Evolutionary conservation across 2,113 vertebrate species (phyloP).

Genomic region (Pitta sordida): DNA sequence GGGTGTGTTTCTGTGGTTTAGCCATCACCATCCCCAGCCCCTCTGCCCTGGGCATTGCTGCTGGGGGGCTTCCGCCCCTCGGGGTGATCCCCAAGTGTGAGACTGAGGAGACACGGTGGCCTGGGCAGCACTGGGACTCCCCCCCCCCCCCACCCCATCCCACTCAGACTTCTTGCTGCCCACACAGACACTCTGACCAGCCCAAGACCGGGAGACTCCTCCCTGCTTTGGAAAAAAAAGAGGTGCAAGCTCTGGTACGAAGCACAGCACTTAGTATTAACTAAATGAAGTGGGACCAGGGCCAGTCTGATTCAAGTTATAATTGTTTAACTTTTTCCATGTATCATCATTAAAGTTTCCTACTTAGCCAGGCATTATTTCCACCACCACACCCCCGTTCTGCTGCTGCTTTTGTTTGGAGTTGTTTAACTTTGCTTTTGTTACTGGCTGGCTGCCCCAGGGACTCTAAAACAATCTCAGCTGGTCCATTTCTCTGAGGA

Average conservation of each 20-base stretch:
- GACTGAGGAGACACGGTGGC: not conserved
- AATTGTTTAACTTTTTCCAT: conserved; percentile 55
- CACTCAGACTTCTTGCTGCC: not conserved
- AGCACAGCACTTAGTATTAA: not conserved
- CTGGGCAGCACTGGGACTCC: not conserved
- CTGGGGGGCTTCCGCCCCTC: too few species aligned
- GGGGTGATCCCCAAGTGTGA: not conserved
- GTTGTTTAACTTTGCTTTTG: conserved; percentile 32
- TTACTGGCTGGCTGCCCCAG: not conserved
- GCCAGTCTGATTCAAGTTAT: not conserved
- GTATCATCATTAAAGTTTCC: conserved; percentile 36
- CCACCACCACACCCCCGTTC: not conserved
- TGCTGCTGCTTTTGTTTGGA: conserved; percentile 24
- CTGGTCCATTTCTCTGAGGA: not conserved
- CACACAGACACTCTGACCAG: not conserved
- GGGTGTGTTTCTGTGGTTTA: not conserved
- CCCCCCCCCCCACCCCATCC: too few species aligned
- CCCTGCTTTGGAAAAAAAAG: not conserved
- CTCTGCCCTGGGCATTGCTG: not conserved
- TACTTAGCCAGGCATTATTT: not conserved
- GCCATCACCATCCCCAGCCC: accelerated
- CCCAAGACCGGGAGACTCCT: not conserved
- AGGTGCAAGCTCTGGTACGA: accelerated
- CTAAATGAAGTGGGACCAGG: not conserved
- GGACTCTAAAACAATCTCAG: not conserved